Base-by-base conservation (phyloP, 2,888 invertebrate genomes). In the Torymus tubicola region DNA sequence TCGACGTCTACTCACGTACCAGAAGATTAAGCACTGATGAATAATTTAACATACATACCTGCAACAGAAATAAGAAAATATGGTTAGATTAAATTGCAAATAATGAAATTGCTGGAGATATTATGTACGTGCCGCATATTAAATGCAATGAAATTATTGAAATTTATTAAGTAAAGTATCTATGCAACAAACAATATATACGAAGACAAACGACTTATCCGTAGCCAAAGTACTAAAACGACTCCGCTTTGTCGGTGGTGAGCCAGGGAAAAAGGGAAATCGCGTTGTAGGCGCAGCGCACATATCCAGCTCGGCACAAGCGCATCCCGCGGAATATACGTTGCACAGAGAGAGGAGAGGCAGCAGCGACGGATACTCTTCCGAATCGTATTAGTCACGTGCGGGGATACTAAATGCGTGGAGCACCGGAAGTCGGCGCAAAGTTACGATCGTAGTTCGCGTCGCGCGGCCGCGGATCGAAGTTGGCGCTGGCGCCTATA, bases 381-480 rank as follows among this genome's bases (percentile, higher is more conserved):
- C 68, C 75, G 79, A 80, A 82, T 83, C 83, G 82, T 83, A 83
- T 83, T 82, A 82, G 83, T 84, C 83, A 83, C 83, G 82, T 82
- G 80, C 80, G 83, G 82, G 72, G 76, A 77, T 80, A 80, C 76
- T 72, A 77, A 80, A 80, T 80, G 61, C 76, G 60, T 31, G 31
- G 31, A 31, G 31, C 67, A 58, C 72, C 82, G 82, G 82, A 79
- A 75, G 69, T 24, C 70, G 18, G 18, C 21, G n/a, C n/a, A 73
- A 53, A 76, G 71, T 77, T 69, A 77, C 73, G 71, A 69, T 77
- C 72, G 24, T 57, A 67, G 67, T 76, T 68, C 70, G 24, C 31
- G 31, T 1, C 31, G 31, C 31, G 31, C 31, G 31, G 31, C 31
- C 16, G 55, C 18, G 24, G 68, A 80, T 80, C 67, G 80, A 81